Conservation (phyloP, 2,797 vertebrate genomes). For the Gallirallus australis region DNA sequence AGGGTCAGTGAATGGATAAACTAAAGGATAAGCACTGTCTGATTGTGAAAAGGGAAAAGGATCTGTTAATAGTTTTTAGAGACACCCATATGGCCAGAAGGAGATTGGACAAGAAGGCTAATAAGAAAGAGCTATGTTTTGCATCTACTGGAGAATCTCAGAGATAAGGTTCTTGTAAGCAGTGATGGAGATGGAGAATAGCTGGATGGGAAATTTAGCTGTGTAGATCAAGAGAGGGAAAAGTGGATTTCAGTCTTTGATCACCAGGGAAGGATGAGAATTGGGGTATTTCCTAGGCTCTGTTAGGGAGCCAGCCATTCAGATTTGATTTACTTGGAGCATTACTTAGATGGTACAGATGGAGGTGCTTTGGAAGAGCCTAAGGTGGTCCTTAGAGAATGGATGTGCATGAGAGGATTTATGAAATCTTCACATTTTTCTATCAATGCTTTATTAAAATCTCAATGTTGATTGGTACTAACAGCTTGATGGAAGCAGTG, state of each 20-base stretch:
- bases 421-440: conserved; percentile 22
- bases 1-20: not conserved
- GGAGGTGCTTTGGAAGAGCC: conserved; percentile 19
- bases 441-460: conserved; percentile 37
- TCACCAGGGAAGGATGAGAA: not conserved
- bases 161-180: not conserved
- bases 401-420: not conserved
- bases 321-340: not conserved
- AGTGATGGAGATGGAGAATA: not conserved
- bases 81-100: not conserved
- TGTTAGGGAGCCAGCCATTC: not conserved
- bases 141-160: not conserved
- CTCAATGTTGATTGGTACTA: conserved; percentile 20
- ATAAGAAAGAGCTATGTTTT: not conserved
- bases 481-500: conserved; percentile 44
- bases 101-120: not conserved
- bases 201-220: not conserved
- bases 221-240: not conserved
- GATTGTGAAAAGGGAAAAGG: not conserved
- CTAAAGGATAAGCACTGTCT: not conserved
- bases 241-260: not conserved
- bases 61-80: not conserved
- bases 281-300: not conserved
- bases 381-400: conserved; percentile 10
- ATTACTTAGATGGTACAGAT: conserved; percentile 9